These are phyloP conservation scores for Motacilla tschutschensis DNA, from an alignment of 2,113 vertebrate genomes.

Conservation along the genomic window DNA sequence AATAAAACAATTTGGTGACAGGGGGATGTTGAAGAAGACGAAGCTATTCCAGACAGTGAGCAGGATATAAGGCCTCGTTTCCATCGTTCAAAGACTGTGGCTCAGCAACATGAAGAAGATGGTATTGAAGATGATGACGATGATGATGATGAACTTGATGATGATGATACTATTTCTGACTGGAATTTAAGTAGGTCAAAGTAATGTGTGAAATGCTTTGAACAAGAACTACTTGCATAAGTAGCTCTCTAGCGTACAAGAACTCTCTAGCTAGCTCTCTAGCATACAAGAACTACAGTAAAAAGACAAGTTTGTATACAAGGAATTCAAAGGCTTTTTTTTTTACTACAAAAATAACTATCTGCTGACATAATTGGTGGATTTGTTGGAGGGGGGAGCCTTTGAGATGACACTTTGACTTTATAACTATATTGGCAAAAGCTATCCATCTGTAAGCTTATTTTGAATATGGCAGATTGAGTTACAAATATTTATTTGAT, in stretches of 20 bases:
- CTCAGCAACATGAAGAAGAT: constrained; percentile 92
- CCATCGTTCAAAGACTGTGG: constrained; percentile 92
- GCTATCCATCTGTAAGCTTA: not conserved
- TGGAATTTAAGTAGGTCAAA: constrained; percentile 92
- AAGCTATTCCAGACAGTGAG: constrained; percentile 93
- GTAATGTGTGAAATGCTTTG: not conserved
- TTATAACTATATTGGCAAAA: not conserved
- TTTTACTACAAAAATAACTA: not conserved
- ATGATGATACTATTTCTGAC: constrained; percentile 94
- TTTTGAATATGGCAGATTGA: not conserved
- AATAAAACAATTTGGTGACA: constrained; percentile 43
- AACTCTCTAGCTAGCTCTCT: too few relatives aligned
- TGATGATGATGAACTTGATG: constrained; percentile 88
- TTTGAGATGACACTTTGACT: not conserved
- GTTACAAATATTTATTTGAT: not conserved
- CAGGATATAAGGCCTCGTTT: constrained; percentile 95
- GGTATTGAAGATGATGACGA: constrained; percentile 89
- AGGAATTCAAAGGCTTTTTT: not conserved
- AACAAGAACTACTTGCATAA: not conserved
- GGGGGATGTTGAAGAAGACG: constrained; percentile 95
- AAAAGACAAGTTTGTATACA: not conserved
- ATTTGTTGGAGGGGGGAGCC: not conserved
- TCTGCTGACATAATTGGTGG: not conserved
- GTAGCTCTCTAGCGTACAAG: too few relatives aligned
- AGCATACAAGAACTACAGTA: not conserved